phyloP scores from a whole-genome alignment of 2,797 vertebrate genomes.

The Erethizon dorsatum region DNA sequence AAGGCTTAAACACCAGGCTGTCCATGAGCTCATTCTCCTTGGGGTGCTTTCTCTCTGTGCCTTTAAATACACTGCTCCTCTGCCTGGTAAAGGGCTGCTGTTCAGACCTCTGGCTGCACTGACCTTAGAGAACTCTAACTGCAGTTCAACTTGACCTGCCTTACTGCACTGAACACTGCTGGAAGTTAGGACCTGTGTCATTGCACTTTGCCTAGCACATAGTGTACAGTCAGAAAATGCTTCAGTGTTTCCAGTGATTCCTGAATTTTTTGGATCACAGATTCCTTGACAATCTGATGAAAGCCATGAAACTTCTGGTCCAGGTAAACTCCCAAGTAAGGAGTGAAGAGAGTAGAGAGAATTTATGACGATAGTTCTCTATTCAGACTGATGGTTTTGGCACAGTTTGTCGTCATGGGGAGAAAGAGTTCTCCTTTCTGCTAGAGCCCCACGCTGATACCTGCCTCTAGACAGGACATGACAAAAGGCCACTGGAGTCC shows the following conservation, averaged over 20 bases:
- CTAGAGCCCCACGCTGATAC: background rate
- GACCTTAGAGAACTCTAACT: background rate
- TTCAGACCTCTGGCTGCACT: background rate
- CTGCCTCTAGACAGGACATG: background rate
- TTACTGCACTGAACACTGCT: background rate
- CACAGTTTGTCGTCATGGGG: background rate
- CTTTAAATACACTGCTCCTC: background rate
- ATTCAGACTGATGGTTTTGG: background rate
- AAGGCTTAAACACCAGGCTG: background rate
- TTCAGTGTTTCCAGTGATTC: background rate
- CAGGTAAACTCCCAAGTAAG: background rate
- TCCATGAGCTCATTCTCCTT: background rate
- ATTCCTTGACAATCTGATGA: conserved; percentile 22
- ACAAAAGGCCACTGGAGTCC: background rate
- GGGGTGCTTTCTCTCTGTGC: too few relatives aligned
- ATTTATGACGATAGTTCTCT: background rate
- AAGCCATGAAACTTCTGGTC: background rate
- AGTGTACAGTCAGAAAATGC: background rate
- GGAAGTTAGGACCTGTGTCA: too few relatives aligned
- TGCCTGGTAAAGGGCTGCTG: background rate
- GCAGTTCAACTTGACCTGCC: background rate
- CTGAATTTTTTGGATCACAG: background rate
- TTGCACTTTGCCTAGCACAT: background rate
- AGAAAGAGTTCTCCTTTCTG: background rate
- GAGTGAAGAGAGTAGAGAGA: background rate